phyloP scores from a whole-genome alignment of 1,140 invertebrate species.

The Palaemon carinicauda region DNA sequence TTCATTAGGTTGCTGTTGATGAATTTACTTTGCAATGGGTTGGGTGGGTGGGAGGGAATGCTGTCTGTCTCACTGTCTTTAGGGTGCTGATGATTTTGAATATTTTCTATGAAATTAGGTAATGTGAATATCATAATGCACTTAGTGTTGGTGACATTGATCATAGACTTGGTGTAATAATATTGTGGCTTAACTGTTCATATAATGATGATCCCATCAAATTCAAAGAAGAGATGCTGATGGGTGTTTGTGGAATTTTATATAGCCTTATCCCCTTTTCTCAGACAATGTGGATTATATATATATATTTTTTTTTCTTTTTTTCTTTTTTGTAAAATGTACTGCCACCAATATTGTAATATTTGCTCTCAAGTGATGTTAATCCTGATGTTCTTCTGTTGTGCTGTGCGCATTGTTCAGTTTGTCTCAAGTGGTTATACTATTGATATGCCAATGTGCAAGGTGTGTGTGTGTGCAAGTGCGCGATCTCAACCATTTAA shows the following conservation, averaged over 20 bases:
- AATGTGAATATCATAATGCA: neutral
- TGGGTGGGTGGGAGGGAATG: neutral
- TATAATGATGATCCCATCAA: no score
- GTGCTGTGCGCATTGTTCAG: neutral
- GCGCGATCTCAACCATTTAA: neutral
- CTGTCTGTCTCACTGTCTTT: conserved; percentile 2
- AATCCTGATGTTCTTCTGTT: neutral
- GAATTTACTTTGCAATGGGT: no score
- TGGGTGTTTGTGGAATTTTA: no score
- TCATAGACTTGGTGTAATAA: no score
- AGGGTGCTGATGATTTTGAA: neutral
- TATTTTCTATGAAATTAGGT: neutral
- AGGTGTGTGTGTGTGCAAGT: neutral
- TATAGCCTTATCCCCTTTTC: neutral
- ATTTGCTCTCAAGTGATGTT: conserved; percentile 10
- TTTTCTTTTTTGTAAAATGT: no score
- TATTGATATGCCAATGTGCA: neutral
- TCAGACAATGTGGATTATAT: neutral
- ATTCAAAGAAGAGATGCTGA: no score
- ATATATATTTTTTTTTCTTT: no score
- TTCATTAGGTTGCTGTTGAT: neutral
- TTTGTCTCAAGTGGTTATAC: conserved; percentile 7
- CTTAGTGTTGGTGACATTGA: no score
- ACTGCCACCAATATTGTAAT: neutral
- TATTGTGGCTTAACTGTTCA: no score